These are phyloP conservation scores for Pogonocherus hispidulus DNA, from an alignment of 2,888 invertebrate genomes.

Conservation along the genomic window DNA sequence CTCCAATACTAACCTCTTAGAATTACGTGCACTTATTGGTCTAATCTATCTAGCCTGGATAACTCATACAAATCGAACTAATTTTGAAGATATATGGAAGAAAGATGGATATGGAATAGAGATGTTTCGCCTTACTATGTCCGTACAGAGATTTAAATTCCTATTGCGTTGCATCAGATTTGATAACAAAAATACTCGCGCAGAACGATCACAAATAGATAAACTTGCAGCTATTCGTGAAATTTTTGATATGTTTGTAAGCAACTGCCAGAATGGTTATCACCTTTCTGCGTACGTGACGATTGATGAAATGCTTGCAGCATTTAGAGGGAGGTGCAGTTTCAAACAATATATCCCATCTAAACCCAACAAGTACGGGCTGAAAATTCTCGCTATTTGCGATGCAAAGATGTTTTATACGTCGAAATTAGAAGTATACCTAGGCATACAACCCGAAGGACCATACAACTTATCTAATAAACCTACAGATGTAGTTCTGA, in stretches of 20 bases:
- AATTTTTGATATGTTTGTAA: background rate
- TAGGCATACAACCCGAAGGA: conserved; percentile 48
- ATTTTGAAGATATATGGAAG: no score
- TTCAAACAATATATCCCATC: no score
- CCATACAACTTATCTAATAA: conserved; percentile 37
- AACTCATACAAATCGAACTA: no score
- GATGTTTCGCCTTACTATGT: no score
- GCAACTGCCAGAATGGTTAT: background rate
- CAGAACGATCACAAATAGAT: background rate
- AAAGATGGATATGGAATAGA: no score
- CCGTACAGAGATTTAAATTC: no score
- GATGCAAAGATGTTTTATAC: conserved; percentile 52
- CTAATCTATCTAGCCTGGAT: no score
- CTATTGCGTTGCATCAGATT: background rate
- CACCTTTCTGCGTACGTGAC: background rate
- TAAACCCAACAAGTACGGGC: conserved; percentile 54
- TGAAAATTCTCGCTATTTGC: conserved; percentile 52
- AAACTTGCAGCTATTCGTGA: background rate
- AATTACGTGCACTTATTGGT: no score
- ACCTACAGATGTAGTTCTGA: conserved; percentile 42
- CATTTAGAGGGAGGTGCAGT: conserved; percentile 46
- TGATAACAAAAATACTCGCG: no score
- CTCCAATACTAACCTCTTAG: no score
- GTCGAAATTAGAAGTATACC: conserved; percentile 49
- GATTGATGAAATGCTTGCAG: conserved; percentile 1